A percentile compares a stretch with the other conserved stretches of the same genome.
These are phyloP conservation scores for Pachyrhynchus sulphureomaculatus DNA, from an alignment of 1,140 invertebrate genomes.

Conservation along the genomic window DNA sequence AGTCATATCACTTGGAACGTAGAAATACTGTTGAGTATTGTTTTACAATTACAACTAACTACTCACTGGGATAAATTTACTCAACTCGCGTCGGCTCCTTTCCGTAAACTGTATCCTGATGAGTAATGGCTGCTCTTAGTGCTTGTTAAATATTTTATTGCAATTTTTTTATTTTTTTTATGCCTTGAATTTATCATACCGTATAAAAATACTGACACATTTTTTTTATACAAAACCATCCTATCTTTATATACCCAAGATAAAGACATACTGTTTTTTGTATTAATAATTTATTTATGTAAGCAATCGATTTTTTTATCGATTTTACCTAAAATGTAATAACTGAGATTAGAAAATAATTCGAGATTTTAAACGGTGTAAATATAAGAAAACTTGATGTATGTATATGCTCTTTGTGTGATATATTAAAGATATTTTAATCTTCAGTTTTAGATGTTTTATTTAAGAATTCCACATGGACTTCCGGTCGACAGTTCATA, in stretches of 20 bases:
- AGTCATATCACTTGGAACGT: no score
- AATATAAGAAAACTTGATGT: conserved; percentile 47
- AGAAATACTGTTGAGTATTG: no score
- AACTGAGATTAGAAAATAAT: conserved; percentile 30
- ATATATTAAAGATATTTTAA: conserved; percentile 52
- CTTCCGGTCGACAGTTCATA: neutral
- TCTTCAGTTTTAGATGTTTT: conserved; percentile 7
- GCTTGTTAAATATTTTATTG: no score
- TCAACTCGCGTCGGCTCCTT: no score
- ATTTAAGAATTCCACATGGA: neutral
- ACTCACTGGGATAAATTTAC: no score
- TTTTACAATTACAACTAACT: no score
- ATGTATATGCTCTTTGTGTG: conserved; percentile 54
- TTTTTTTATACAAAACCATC: neutral
- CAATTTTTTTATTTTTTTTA: no score
- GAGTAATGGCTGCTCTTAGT: no score
- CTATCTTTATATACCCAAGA: neutral
- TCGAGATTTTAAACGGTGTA: conserved; percentile 28
- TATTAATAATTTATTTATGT: no score
- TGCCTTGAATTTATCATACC: no score
- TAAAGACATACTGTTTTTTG: neutral
- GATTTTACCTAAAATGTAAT: conserved; percentile 23
- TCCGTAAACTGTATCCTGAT: no score
- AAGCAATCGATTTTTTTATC: neutral
- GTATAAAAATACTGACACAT: neutral